Percentiles rank a stretch among this genome's conserved stretches.
These are phyloP conservation scores for Clostera curtula DNA, from an alignment of 2,888 invertebrate genomes.

Conservation along the genomic window DNA sequence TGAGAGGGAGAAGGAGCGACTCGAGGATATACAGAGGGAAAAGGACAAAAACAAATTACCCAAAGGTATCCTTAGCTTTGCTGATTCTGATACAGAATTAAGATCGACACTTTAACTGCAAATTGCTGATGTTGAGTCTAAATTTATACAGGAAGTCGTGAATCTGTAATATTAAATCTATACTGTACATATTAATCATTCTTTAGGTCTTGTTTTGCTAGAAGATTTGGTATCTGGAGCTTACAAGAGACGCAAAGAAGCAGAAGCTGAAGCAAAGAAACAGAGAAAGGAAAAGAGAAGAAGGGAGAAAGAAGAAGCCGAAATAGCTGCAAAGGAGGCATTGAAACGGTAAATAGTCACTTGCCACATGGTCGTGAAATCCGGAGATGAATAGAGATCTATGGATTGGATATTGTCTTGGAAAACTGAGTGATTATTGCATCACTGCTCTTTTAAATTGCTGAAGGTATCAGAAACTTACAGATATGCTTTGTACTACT, in stretches of 20 bases:
- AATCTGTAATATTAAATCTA: neutral
- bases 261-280: conserved; percentile 45
- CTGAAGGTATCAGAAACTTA: too few relatives aligned
- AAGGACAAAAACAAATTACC: conserved; percentile 46
- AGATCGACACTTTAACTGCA: too few relatives aligned
- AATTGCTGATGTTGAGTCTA: neutral
- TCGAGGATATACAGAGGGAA: conserved; percentile 37
- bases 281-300: conserved; percentile 47
- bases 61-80: conserved; percentile 35
- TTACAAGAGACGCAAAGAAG: conserved; percentile 58
- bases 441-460: too few relatives aligned
- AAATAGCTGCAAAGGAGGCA: conserved; percentile 44
- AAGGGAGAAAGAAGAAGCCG: conserved; percentile 42
- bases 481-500: too few relatives aligned
- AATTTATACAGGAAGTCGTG: neutral
- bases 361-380: neutral
- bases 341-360: conserved; percentile 35
- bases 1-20: conserved; percentile 55
- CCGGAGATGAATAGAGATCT: too few relatives aligned
- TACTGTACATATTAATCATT: neutral
- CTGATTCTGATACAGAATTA: neutral
- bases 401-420: too few relatives aligned
- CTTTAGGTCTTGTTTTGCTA: conserved; percentile 60
- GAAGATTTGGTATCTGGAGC: conserved; percentile 76
- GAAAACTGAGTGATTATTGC: too few relatives aligned